These are phyloP conservation scores for Andricus curvator DNA, from an alignment of 2,888 invertebrate genomes.

Conservation along the genomic window DNA sequence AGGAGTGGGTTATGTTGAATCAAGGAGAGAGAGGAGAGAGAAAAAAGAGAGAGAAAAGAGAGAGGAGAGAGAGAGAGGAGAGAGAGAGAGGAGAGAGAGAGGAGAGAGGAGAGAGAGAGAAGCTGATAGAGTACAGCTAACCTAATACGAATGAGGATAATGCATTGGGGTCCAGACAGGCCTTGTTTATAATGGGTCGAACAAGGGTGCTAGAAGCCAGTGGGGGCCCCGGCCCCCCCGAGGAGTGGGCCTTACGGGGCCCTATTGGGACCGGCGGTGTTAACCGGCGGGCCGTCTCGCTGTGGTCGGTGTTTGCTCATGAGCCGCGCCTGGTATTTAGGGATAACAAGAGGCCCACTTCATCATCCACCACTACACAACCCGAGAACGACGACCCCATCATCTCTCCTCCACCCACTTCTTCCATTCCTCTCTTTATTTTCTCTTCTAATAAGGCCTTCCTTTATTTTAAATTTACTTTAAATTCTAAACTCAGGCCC, in stretches of 20 bases:
- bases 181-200: slow-evolving; percentile 77
- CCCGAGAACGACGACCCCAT: slow-evolving; percentile 63
- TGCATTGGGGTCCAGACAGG: slow-evolving; percentile 71
- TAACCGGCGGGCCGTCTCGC: slow-evolving; percentile 73
- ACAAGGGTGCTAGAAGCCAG: slow-evolving; percentile 77
- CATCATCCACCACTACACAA: slow-evolving; percentile 68
- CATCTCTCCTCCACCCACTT: slow-evolving; percentile 54
- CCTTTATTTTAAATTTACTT: neutral
- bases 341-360: slow-evolving; percentile 77
- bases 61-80: slow-evolving; percentile 48
- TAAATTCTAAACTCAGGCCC: too few species aligned
- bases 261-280: slow-evolving; percentile 69
- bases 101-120: slow-evolving; percentile 48
- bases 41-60: slow-evolving; percentile 44
- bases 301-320: slow-evolving; percentile 74
- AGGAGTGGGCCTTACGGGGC: slow-evolving; percentile 72
- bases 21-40: slow-evolving; percentile 43
- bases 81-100: slow-evolving; percentile 45
- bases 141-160: slow-evolving; percentile 68
- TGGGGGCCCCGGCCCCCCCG: slow-evolving; percentile 74
- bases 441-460: neutral
- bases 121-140: slow-evolving; percentile 50
- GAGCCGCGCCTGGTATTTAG: slow-evolving; percentile 76
- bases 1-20: slow-evolving; percentile 32
- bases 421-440: slow-evolving; percentile 33